Evolutionary conservation across 2,888 invertebrate species (phyloP).

Genomic region (Stratiomys singularior): DNA sequence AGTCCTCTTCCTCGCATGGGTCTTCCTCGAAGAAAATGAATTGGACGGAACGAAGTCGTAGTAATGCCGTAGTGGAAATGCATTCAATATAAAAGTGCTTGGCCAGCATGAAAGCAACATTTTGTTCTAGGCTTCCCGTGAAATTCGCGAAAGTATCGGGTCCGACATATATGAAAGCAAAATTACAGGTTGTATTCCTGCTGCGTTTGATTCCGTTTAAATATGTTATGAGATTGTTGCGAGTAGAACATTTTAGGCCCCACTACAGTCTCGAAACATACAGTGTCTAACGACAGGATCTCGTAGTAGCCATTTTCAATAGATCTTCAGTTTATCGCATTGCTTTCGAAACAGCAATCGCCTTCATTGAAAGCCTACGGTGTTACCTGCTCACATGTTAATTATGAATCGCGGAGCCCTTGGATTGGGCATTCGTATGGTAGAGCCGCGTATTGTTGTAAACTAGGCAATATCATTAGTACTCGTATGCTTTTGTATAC

Average conservation of each 20-base stretch:
- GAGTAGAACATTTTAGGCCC: too few relatives aligned
- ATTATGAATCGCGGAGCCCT: not conserved
- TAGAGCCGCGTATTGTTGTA: not conserved
- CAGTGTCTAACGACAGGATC: too few relatives aligned
- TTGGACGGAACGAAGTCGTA: conserved; percentile 39
- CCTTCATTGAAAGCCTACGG: too few relatives aligned
- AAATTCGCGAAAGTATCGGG: not conserved
- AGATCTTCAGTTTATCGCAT: too few relatives aligned
- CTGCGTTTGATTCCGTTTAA: too few relatives aligned
- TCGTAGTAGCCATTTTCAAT: too few relatives aligned
- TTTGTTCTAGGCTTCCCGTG: conserved; percentile 10
- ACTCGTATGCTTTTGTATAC: conserved; percentile 7
- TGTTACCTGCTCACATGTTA: not conserved
- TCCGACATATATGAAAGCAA: not conserved
- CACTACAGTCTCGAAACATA: too few relatives aligned
- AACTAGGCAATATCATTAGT: not conserved
- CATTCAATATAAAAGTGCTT: conserved; percentile 32
- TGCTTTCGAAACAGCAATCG: too few relatives aligned
- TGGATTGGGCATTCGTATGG: not conserved
- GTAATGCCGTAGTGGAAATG: conserved; percentile 13
- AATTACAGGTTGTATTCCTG: not conserved
- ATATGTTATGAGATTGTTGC: too few relatives aligned
- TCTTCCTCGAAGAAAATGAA: conserved; percentile 1
- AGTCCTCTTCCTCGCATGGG: not conserved
- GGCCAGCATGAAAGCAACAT: not conserved